Evolutionary conservation across 2,113 vertebrate genomes (phyloP).

Genomic region (Pandion haliaetus): DNA sequence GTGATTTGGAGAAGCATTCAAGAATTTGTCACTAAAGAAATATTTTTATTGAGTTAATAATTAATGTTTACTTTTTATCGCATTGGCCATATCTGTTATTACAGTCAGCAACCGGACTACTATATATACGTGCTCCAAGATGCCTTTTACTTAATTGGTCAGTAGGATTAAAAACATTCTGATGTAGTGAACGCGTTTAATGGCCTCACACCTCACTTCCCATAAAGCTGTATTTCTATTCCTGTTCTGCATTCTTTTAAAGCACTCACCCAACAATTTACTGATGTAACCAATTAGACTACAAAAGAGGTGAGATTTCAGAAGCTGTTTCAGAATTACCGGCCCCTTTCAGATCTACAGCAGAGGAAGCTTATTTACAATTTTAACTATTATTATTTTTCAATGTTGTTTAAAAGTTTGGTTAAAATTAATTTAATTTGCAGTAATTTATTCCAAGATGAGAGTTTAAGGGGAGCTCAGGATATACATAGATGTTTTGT

Average conservation of each 20-base stretch:
- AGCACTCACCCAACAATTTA: slow-evolving; percentile 42
- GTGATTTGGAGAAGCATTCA: not conserved
- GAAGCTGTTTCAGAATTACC: slow-evolving; percentile 5
- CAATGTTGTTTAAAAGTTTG: not conserved
- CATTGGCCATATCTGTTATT: not conserved
- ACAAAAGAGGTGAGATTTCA: slow-evolving; percentile 57
- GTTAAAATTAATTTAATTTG: not conserved
- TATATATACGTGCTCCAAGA: slow-evolving; percentile 35
- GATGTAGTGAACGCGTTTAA: slow-evolving; percentile 57
- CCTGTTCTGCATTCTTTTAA: slow-evolving; percentile 65
- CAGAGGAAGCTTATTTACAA: not conserved
- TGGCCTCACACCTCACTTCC: slow-evolving; percentile 68
- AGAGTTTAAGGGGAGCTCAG: not conserved
- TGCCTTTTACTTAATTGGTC: slow-evolving; percentile 68
- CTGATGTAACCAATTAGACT: slow-evolving; percentile 66
- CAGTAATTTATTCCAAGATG: slow-evolving; percentile 3
- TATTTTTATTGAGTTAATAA: slow-evolving; percentile 7
- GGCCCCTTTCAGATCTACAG: not conserved
- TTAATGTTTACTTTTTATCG: not conserved
- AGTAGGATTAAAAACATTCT: slow-evolving; percentile 60
- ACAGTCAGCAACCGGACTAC: not conserved
- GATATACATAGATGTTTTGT: not conserved
- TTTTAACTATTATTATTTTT: not conserved
- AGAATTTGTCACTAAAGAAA: not conserved
- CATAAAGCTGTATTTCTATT: slow-evolving; percentile 52